Evolutionary conservation across 1,140 invertebrate genomes (phyloP).

Genomic region (Leucophenga varia): DNA sequence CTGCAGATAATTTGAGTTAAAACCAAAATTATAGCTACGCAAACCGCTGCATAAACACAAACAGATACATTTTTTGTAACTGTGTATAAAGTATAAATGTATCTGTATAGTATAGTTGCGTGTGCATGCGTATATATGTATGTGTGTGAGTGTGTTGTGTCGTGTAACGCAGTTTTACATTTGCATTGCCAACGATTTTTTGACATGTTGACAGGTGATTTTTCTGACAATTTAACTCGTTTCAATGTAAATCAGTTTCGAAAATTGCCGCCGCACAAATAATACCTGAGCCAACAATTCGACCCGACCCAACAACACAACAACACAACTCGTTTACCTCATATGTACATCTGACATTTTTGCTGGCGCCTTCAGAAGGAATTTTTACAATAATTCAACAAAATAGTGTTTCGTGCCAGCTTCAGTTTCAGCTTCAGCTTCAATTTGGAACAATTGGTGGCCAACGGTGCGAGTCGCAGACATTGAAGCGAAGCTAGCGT

Average conservation of each 20-base stretch:
- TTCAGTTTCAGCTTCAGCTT: conserved; percentile 13
- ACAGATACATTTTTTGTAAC: conserved; percentile 5
- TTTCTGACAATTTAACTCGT: conserved; percentile 57
- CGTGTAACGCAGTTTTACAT: conserved; percentile 16
- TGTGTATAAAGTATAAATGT: neutral
- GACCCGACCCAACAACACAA: too few relatives aligned
- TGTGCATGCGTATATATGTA: conserved; percentile 5
- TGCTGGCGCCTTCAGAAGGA: conserved; percentile 39
- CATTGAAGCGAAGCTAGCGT: conserved; percentile 41
- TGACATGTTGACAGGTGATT: conserved; percentile 57
- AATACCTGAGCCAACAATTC: too few relatives aligned
- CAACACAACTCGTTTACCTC: too few relatives aligned
- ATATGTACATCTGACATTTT: neutral
- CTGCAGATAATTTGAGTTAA: conserved; percentile 28
- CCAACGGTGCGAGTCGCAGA: conserved; percentile 31
- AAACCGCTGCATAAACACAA: conserved; percentile 16
- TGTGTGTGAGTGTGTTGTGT: too few relatives aligned
- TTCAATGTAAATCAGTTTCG: conserved; percentile 56
- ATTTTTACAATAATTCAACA: too few relatives aligned
- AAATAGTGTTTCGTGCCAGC: too few relatives aligned
- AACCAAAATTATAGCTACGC: conserved; percentile 25
- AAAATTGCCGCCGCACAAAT: conserved; percentile 31
- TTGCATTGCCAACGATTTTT: conserved; percentile 46
- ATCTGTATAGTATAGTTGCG: too few relatives aligned
- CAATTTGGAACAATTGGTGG: conserved; percentile 5